Conservation (phyloP, 2,888 invertebrate genomes). For the Rhogogaster chlorosoma region DNA sequence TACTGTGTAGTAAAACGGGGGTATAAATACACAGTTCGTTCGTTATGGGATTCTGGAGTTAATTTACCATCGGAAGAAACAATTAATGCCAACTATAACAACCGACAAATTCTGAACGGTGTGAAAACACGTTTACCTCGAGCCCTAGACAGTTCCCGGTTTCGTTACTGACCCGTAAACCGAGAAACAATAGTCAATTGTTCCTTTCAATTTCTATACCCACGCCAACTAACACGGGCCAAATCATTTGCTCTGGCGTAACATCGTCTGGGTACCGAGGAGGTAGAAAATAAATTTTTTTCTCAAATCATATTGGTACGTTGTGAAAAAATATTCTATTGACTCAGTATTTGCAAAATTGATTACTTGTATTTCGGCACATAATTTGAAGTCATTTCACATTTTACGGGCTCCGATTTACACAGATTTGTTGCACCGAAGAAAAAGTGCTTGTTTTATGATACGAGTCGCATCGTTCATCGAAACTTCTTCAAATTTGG, state of each 20-base stretch:
- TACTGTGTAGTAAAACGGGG: background rate
- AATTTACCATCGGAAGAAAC: background rate
- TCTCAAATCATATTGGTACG: too few species aligned
- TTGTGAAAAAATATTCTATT: background rate
- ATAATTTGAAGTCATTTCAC: too few species aligned
- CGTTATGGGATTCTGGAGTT: background rate
- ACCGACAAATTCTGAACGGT: background rate
- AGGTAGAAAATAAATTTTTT: too few species aligned
- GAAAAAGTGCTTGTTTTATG: too few species aligned
- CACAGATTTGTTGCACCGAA: too few species aligned
- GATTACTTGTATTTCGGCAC: too few species aligned
- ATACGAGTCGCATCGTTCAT: too few species aligned
- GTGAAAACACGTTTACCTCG: background rate
- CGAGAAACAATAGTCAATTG: constrained; percentile 17
- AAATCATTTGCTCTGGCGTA: background rate
- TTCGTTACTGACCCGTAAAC: background rate
- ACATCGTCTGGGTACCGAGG: background rate
- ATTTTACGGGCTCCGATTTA: too few species aligned
- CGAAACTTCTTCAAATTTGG: too few species aligned
- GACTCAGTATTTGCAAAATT: background rate
- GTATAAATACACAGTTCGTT: background rate
- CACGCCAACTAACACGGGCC: background rate
- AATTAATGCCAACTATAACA: background rate
- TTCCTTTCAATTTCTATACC: background rate
- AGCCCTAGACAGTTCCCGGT: background rate